Evolutionary conservation across 2,113 vertebrate genomes (phyloP).

Genomic region (Periophthalmus modestus): DNA sequence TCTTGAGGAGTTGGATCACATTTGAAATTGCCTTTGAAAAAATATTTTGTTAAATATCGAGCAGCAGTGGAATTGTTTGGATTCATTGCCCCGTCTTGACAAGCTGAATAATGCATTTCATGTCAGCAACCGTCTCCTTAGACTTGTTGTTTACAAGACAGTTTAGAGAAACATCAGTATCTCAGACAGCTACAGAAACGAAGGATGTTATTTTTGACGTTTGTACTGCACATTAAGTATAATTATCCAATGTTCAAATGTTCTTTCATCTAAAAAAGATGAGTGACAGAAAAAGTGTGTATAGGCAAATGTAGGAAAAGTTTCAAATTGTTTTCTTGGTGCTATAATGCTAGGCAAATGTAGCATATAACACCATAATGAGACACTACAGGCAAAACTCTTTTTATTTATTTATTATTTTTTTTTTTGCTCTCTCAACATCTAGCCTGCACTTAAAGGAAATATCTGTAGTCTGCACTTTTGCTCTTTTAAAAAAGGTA

Average conservation of each 20-base stretch:
- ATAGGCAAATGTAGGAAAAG: too few relatives aligned
- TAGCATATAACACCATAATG: too few relatives aligned
- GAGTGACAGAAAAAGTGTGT: neutral
- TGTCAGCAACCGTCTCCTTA: neutral
- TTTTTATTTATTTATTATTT: too few relatives aligned
- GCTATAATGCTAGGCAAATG: too few relatives aligned
- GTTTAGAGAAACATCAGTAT: neutral
- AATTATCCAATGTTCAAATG: neutral
- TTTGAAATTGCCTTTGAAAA: conserved; percentile 10
- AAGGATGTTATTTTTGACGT: neutral
- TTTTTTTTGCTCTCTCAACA: too few relatives aligned
- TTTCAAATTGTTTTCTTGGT: too few relatives aligned
- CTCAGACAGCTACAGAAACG: neutral
- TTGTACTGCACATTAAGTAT: neutral
- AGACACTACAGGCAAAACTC: too few relatives aligned
- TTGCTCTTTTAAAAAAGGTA: too few relatives aligned
- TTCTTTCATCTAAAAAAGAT: neutral
- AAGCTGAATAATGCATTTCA: conserved; percentile 7
- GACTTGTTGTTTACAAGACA: neutral
- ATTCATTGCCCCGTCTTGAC: neutral
- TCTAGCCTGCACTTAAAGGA: too few relatives aligned
- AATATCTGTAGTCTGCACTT: too few relatives aligned
- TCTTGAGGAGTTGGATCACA: conserved; percentile 6
- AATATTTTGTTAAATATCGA: neutral
- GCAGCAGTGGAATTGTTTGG: neutral